A percentile compares a stretch with the other conserved stretches of the same genome.
phyloP scores from a whole-genome alignment of 2,888 invertebrate genomes.

The Steromphala cineraria region DNA sequence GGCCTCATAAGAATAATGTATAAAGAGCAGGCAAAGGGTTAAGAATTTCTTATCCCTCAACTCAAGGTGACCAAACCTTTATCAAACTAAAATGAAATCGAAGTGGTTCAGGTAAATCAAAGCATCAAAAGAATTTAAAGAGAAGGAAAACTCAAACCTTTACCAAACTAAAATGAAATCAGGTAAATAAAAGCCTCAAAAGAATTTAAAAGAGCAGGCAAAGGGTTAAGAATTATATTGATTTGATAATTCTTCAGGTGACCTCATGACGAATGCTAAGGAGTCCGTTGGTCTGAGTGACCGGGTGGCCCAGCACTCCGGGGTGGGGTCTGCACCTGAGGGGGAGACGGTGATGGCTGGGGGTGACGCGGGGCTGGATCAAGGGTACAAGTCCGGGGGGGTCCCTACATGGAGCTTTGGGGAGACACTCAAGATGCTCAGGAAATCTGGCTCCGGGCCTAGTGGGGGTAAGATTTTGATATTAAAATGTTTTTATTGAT shows the following conservation, averaged over 20 bases:
- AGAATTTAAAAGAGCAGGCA: background rate
- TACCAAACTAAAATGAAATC: no score
- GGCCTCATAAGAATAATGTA: no score
- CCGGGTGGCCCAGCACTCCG: background rate
- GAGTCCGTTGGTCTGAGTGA: background rate
- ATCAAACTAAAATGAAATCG: no score
- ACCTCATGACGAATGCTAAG: background rate
- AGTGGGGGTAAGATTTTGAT: background rate
- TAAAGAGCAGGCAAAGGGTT: no score
- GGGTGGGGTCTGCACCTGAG: background rate
- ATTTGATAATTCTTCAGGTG: no score
- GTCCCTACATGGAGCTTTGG: slow-evolving; percentile 13
- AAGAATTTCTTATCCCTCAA: no score
- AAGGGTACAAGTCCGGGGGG: background rate
- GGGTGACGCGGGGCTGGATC: background rate
- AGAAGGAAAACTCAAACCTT: no score
- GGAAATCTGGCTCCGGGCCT: background rate
- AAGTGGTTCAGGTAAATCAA: no score
- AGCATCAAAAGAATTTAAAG: no score
- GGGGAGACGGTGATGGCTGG: background rate
- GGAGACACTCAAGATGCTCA: background rate
- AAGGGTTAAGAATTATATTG: no score
- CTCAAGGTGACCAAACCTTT: no score
- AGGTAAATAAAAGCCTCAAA: background rate
- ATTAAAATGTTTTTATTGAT: no score